phyloP scores from a whole-genome alignment of 2,888 invertebrate species.

The Parnassius apollo region DNA sequence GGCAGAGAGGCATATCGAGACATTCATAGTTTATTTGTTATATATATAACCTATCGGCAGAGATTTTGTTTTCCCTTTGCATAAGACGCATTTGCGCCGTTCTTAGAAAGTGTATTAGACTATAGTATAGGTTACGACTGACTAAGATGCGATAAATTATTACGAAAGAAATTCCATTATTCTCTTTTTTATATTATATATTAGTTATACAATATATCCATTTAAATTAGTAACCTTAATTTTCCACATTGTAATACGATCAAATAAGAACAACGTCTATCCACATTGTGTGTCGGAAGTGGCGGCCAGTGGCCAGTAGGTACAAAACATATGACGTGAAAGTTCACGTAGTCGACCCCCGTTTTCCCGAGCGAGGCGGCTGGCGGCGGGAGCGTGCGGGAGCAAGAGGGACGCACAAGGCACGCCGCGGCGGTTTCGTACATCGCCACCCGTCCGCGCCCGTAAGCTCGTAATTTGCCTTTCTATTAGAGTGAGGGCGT shows the following conservation, averaged over 20 bases:
- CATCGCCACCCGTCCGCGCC: conserved; percentile 81
- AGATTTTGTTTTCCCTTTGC: no score
- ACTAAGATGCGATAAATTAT: no score
- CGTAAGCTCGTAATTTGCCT: conserved; percentile 82
- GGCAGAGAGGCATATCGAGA: no score
- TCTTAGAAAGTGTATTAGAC: no score
- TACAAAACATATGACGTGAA: conserved; percentile 70
- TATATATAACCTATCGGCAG: no score
- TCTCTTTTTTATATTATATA: no score
- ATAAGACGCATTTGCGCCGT: no score
- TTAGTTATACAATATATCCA: no score
- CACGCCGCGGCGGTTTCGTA: conserved; percentile 73
- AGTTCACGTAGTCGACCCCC: conserved; percentile 73
- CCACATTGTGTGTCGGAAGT: conserved; percentile 28
- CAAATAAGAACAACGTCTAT: conserved; percentile 31
- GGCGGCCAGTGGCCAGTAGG: conserved; percentile 41
- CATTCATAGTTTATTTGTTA: no score
- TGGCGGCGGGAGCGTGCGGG: conserved; percentile 51
- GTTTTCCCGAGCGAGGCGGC: conserved; percentile 62
- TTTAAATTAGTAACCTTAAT: no score
- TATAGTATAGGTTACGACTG: no score
- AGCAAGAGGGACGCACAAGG: conserved; percentile 63
- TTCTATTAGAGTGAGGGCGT: conserved; percentile 82
- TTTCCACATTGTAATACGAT: not conserved
- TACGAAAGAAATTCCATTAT: no score